Evolutionary conservation across 2,797 vertebrate species (phyloP).

Genomic region (Triplophysa yarkandensis): DNA sequence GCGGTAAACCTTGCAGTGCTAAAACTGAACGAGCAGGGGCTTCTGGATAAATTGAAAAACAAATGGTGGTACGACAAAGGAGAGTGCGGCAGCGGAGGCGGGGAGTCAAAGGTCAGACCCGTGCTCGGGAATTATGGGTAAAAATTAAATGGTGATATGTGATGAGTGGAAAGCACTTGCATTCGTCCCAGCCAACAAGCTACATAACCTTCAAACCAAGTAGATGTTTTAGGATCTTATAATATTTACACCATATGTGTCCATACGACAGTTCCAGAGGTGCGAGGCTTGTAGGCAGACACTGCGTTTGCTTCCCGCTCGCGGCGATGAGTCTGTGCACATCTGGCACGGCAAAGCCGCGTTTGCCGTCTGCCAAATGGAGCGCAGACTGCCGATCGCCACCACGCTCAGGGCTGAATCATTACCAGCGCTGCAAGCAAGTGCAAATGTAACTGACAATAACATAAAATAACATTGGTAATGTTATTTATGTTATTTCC

Average conservation of each 20-base stretch:
- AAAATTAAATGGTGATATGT: constrained; percentile 74
- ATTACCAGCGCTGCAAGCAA: constrained; percentile 52
- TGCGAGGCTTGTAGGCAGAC: constrained; percentile 5
- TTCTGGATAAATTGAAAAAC: constrained; percentile 99
- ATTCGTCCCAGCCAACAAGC: constrained; percentile 16
- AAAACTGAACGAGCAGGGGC: constrained; percentile 99
- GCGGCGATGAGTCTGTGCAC: constrained; percentile 87
- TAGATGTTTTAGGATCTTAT: no score
- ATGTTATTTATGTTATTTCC: constrained; percentile 99
- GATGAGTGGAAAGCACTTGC: constrained; percentile 67
- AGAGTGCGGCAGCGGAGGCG: constrained; percentile 99
- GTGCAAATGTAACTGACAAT: constrained; percentile 79
- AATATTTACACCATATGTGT: no score
- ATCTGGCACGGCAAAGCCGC: constrained; percentile 89
- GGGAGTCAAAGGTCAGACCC: constrained; percentile 99
- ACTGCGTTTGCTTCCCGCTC: constrained; percentile 88
- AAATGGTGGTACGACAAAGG: constrained; percentile 99
- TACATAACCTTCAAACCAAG: not conserved
- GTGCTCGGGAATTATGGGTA: constrained; percentile 97
- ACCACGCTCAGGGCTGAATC: constrained; percentile 57
- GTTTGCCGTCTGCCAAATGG: constrained; percentile 89
- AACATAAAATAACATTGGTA: constrained; percentile 99
- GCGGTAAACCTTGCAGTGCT: constrained; percentile 98
- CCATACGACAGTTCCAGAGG: not conserved
- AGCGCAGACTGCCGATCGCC: constrained; percentile 85